Evolutionary conservation across 2,797 vertebrate genomes (phyloP), one percentile per base, ranked within the genome.

Genomic region (Limnodromus scolopaceus): DNA sequence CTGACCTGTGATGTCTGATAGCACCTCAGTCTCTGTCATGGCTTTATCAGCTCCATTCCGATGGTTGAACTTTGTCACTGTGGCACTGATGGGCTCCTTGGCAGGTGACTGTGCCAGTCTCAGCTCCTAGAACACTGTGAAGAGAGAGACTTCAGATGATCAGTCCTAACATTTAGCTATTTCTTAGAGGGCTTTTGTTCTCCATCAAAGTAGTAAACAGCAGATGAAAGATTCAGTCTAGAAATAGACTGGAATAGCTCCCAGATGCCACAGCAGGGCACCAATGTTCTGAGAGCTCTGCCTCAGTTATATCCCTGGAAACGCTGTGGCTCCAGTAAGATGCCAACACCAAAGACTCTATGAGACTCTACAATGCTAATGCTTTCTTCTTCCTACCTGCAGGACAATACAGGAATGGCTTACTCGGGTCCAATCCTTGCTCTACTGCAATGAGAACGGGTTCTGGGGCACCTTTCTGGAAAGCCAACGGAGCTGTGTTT

Each of bases 331-430:
- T 82, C 36, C 28, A 80, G 54, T 39, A 54, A 75, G 34, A 55
- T 89, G 58, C 32, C 63, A 69, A 27, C 28, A 30, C 9, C 2
- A 8, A 70, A 39, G 49, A 15, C 43, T 34, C 83, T 6, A 2
- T 30, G 74, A 76, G 78, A 25, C 32, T 68, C 34, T 46, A 5
- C 10, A 49, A 3, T 14, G 9, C 49, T 97, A 85, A 97, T 5
- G 8, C 15, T 89, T 61, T 84, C 89, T 76, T 77, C 74, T 97
- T 89, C 84, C 20, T 87, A 16, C 51, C 61, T 39, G 6, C 98
- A 99, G 99, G 97, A 99, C 99, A 43, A 99, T 99, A 97, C 99
- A 99, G 97, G 99, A 99, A 97, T 99, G 99, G 99, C 98, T 99
- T 63, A 99, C 99, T 89, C 98, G 99, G 64, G 99, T 99, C 76